Base-by-base conservation (phyloP, 2,888 invertebrate genomes). In the Cheilosia impressa region DNA sequence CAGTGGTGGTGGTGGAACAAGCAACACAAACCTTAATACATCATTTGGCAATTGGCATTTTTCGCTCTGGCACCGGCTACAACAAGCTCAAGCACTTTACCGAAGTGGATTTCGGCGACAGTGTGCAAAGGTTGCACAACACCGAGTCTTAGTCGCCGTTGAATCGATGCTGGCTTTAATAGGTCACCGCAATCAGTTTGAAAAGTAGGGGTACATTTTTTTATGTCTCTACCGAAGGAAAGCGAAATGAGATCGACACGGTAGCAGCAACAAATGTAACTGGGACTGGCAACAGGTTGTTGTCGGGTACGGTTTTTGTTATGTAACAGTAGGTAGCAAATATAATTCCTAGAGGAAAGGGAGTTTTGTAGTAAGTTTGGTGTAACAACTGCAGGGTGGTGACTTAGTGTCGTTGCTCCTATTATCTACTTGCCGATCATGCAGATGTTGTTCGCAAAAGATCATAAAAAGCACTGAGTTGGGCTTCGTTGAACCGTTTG, bases 41-140 rank as follows among this genome's bases (percentile, higher is more conserved):
- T 80, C 84, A 84, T 84, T 84, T 76, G 80, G 84, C 84, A 80
- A 84, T 80, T 84, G 84, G 84, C 75, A 80, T 84, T 84, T 84
- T 80, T 84, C 75, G 80, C 58, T 84, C 80, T 76, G 66, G 71
- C 84, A 84, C 80, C 84, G 53, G 63, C 77, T 63, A 55, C 27
- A 62, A 24, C 31, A 31, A 31, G 27, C 27, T 27, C 13, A 4
- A 27, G 45, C 52, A 24, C 22, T 24, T 3, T 4, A 52, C 9
- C 13, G 43, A 41, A 53, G 47, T 60, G 53, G 27, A 57, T 66
- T 53, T 62, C 63, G 52, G 79, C 75, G 75, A 75, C 84, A 80
- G 66, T 77, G 57, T 73, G 75, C 79, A 69, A 69, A 58, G 75
- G 84, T 84, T 84, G 71, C 84, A 80, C 80, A 84, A 84, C 80